Percentiles rank a stretch among this genome's conserved stretches.
Evolutionary conservation across 1,140 invertebrate species (phyloP).

Genomic region (Holcopasites calliopsidis): DNA sequence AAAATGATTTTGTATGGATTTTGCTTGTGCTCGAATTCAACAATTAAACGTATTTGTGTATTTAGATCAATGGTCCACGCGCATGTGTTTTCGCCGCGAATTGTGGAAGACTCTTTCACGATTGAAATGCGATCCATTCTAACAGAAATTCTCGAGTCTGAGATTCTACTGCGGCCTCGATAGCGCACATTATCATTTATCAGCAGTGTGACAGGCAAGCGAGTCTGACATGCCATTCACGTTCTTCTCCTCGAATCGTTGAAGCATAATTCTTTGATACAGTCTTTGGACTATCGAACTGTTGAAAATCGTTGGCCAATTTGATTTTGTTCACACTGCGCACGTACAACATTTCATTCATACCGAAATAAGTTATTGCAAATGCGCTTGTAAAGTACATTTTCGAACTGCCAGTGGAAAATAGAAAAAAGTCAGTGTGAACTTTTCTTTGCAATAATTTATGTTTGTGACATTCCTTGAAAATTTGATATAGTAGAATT

Average conservation of each 20-base stretch:
- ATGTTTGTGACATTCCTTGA: too few relatives aligned
- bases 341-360: too few relatives aligned
- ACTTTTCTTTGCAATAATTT: too few relatives aligned
- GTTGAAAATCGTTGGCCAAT: constrained; percentile 12
- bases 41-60: too few relatives aligned
- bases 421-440: too few relatives aligned
- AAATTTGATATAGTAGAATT: too few relatives aligned
- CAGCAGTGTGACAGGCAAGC: constrained; percentile 15
- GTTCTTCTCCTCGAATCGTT: constrained; percentile 28
- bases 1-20: too few relatives aligned
- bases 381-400: too few relatives aligned
- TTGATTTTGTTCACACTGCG: background rate
- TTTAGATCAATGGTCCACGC: too few relatives aligned
- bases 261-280: constrained; percentile 36
- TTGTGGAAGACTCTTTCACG: background rate
- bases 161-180: constrained; percentile 16
- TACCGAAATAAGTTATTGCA: too few relatives aligned
- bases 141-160: constrained; percentile 19
- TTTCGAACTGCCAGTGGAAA: too few relatives aligned
- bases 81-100: background rate
- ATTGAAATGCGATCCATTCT: background rate
- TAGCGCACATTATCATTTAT: constrained; percentile 53
- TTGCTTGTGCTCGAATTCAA: too few relatives aligned
- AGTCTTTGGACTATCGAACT: background rate
- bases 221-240: constrained; percentile 27